These are phyloP conservation scores for Podotricha telesiphe DNA, from an alignment of 2,888 invertebrate species.

Conservation along the genomic window DNA sequence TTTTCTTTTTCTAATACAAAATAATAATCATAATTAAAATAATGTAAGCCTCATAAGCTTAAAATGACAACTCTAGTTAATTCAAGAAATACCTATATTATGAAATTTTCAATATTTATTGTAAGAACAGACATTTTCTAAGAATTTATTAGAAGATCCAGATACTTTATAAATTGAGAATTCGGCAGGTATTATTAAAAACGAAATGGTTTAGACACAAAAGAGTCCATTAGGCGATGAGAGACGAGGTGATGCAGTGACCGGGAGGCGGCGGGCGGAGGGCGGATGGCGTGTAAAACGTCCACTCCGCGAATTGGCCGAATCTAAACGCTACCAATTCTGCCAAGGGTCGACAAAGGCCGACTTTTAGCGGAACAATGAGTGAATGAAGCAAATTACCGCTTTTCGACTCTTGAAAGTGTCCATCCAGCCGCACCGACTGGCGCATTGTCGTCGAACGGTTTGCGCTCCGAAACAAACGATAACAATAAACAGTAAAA, in stretches of 20 bases:
- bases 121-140: too few relatives aligned
- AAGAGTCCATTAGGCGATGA: constrained; percentile 37
- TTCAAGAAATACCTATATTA: too few relatives aligned
- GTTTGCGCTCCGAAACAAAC: constrained; percentile 82
- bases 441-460: constrained; percentile 71
- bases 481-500: constrained; percentile 82
- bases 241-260: constrained; percentile 8
- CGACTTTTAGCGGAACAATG: constrained; percentile 81
- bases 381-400: constrained; percentile 81
- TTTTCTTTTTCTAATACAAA: too few relatives aligned
- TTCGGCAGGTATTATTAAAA: constrained; percentile 13
- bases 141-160: too few relatives aligned
- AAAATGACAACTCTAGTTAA: too few relatives aligned
- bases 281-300: constrained; percentile 60
- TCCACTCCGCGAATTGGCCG: constrained; percentile 78
- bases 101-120: too few relatives aligned
- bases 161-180: not conserved
- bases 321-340: constrained; percentile 82
- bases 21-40: too few relatives aligned
- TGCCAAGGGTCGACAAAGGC: constrained; percentile 79
- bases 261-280: constrained; percentile 43
- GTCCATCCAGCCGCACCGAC: constrained; percentile 72
- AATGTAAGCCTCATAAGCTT: too few relatives aligned
- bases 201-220: constrained; percentile 35
- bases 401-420: constrained; percentile 80